These are phyloP conservation scores for Bufotes viridis DNA, from an alignment of 2,797 vertebrate genomes.

Conservation along the genomic window DNA sequence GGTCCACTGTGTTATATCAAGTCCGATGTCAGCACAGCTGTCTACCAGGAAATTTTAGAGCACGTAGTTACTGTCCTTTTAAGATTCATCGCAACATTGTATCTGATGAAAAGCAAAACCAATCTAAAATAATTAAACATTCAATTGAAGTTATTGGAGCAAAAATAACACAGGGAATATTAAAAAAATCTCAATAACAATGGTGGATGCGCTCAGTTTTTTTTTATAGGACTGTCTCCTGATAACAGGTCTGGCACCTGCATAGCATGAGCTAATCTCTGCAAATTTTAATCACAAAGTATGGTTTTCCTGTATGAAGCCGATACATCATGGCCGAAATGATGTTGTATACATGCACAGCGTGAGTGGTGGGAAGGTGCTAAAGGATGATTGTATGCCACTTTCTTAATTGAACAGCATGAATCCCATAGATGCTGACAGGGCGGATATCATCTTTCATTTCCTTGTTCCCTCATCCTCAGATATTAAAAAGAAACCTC, in stretches of 20 bases:
- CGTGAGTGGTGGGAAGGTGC: neutral
- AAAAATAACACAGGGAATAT: conserved; percentile 5
- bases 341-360: conserved; percentile 27
- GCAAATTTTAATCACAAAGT: conserved; percentile 48
- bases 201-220: neutral
- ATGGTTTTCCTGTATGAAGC: conserved; percentile 26
- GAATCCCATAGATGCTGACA: conserved; percentile 44
- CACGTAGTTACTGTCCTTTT: neutral
- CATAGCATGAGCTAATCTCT: conserved; percentile 20
- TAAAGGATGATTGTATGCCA: conserved; percentile 17
- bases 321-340: conserved; percentile 38
- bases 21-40: no score
- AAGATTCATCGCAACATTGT: neutral
- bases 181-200: conserved; percentile 45
- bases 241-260: conserved; percentile 8
- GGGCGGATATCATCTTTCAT: conserved; percentile 55
- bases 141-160: neutral
- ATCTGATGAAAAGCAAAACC: neutral
- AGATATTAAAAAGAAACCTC: conserved; percentile 45
- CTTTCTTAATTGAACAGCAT: conserved; percentile 57
- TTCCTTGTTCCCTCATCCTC: conserved; percentile 41
- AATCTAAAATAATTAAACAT: conserved; percentile 37
- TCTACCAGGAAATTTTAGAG: no score
- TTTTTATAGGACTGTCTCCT: neutral
- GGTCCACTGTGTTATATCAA: no score